Evolutionary conservation across 2,888 invertebrate species (phyloP).

Genomic region (Tachina fera): DNA sequence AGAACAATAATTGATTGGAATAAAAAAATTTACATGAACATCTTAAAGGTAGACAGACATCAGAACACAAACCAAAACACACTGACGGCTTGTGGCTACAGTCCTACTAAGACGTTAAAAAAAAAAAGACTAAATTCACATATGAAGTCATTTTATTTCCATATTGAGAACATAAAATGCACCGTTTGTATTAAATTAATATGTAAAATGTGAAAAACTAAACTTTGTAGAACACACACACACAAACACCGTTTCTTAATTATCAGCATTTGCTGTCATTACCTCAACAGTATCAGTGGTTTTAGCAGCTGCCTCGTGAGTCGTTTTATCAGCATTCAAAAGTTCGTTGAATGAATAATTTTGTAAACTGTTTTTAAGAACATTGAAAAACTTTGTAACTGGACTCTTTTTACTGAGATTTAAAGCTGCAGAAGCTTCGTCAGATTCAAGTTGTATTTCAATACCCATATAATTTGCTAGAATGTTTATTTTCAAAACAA

Average conservation of each 20-base stretch:
- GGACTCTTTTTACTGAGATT: slow-evolving; percentile 76
- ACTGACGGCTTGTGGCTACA: too few species aligned
- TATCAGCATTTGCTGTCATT: neutral
- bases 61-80: too few species aligned
- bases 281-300: neutral
- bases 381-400: slow-evolving; percentile 78
- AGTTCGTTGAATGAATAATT: slow-evolving; percentile 77
- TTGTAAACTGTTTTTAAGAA: slow-evolving; percentile 76
- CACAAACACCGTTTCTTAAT: neutral
- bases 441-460: slow-evolving; percentile 73
- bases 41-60: too few species aligned
- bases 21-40: neutral
- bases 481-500: slow-evolving; percentile 73
- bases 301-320: too few species aligned
- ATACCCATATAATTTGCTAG: slow-evolving; percentile 73
- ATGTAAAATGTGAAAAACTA: neutral
- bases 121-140: too few species aligned
- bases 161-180: too few species aligned
- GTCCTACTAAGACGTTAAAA: too few species aligned
- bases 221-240: neutral
- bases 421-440: slow-evolving; percentile 51
- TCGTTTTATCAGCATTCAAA: neutral
- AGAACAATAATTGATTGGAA: neutral
- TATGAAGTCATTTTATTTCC: too few species aligned
- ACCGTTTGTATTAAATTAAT: too few species aligned